A percentile compares a stretch with the other conserved stretches of the same genome.
Conservation (phyloP, 1,140 invertebrate species). For the Ridgeia piscesae region DNA sequence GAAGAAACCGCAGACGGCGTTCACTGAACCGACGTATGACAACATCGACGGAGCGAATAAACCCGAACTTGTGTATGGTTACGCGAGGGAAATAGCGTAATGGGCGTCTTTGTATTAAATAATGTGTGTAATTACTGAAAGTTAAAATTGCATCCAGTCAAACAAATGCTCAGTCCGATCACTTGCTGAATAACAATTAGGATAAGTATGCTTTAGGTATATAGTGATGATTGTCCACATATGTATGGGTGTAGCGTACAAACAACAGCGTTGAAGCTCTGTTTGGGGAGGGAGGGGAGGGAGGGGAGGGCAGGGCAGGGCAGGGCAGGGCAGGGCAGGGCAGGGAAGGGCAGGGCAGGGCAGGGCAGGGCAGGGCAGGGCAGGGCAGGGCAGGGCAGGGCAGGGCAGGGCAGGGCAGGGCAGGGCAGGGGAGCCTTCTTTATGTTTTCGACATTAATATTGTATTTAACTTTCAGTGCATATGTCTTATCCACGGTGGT, state of each 20-base stretch:
- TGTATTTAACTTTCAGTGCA: no score
- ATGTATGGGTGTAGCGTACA: background rate
- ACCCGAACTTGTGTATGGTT: background rate
- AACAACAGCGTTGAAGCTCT: no score
- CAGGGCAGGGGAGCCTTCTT: no score
- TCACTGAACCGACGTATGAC: background rate
- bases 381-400: no score
- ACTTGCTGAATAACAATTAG: background rate
- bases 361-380: no score
- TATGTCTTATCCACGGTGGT: no score
- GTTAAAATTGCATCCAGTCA: background rate
- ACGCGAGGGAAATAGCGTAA: background rate
- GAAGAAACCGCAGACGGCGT: background rate
- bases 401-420: no score
- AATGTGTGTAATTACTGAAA: background rate
- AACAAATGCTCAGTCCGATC: background rate
- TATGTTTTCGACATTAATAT: no score
- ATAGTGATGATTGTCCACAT: background rate
- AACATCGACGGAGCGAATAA: background rate
- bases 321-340: no score
- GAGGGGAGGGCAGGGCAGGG: no score
- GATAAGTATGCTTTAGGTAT: background rate
- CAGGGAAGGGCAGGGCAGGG: no score
- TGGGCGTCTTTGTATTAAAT: background rate
- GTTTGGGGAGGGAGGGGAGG: no score